A percentile compares a stretch with the other conserved stretches of the same genome.
Conservation (phyloP, 2,113 vertebrate species). For the Sylvia atricapilla region DNA sequence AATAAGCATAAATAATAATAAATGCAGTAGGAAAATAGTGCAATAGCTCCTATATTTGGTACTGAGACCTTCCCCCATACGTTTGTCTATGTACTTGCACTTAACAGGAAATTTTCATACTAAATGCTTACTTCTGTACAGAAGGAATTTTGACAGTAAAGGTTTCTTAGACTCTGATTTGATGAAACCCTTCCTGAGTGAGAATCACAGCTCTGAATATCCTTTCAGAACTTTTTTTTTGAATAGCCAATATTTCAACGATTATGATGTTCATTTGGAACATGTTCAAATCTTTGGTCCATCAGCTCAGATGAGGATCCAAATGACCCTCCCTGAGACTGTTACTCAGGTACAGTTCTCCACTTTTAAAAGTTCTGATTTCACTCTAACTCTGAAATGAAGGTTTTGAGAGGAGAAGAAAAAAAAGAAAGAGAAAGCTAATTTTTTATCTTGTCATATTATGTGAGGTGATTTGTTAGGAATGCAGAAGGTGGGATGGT, state of each 20-base stretch:
- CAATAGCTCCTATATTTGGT: background rate
- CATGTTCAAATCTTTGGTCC: background rate
- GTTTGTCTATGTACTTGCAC: background rate
- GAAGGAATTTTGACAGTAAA: background rate
- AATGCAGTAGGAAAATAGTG: background rate
- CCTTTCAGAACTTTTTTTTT: background rate
- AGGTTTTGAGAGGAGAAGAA: background rate
- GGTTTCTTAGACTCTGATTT: background rate
- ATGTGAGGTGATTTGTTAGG: background rate
- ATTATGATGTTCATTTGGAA: background rate
- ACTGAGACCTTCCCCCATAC: background rate
- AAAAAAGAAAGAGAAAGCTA: background rate
- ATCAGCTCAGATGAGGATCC: background rate
- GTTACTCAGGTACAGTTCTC: background rate
- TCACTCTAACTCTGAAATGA: background rate
- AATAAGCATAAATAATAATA: background rate
- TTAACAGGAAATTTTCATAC: background rate
- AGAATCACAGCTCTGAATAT: background rate
- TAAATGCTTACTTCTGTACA: background rate
- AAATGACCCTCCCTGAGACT: background rate
- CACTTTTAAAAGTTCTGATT: background rate
- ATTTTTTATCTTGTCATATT: background rate
- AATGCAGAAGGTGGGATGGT: background rate
- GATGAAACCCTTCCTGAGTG: background rate
- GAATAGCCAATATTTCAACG: background rate